Base-by-base conservation (phyloP, 2,797 vertebrate species). In the Centroberyx gerrardi region DNA sequence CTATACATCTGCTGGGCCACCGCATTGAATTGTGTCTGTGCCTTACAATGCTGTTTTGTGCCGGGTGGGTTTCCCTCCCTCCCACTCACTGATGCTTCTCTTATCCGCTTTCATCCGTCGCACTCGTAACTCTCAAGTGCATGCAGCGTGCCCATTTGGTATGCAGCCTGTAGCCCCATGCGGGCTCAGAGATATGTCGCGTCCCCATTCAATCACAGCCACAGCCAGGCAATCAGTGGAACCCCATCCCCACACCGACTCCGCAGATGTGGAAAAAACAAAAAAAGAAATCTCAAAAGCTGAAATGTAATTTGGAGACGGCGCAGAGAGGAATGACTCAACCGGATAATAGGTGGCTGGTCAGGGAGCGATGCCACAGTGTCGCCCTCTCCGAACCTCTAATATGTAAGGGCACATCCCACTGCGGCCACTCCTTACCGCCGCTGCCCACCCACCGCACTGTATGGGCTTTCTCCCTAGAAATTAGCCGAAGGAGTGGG, bases 231-330 rank as follows among this genome's bases (percentile, higher is more conserved):
- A 88, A 87, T 90, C 88, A 85, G 88, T 53, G 77, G 67, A 76
- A 73, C 75, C 76, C 82, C 44, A 61, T 82, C 55, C 73, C 49
- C 58, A 40, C 67, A 33, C 44, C 2, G n/a, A 13, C 29, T 61
- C 73, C 51, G 70, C 64, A 66, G 77, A 80, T 72, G 60, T 80
- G 68, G 56, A 15, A 62, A 78, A 71, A 58, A 56, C 40, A 38
- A 58, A 68, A 8, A 70, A 61, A 61, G 46, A 62, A 4, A 68
- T 36, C 60, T 66, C 17, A 60, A 78, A 73, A 82, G 44, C 76
- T 85, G 67, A 81, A 82, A 91, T 88, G 82, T 79, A 81, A 92
- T 93, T 86, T 90, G 62, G 78, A 84, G 62, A 82, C 76, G 69
- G 78, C 0, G 53, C 60, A 66, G 74, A 76, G 82, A 80, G 78